phyloP scores from a whole-genome alignment of 2,113 vertebrate species.

The Paradoxurus hermaphroditus region DNA sequence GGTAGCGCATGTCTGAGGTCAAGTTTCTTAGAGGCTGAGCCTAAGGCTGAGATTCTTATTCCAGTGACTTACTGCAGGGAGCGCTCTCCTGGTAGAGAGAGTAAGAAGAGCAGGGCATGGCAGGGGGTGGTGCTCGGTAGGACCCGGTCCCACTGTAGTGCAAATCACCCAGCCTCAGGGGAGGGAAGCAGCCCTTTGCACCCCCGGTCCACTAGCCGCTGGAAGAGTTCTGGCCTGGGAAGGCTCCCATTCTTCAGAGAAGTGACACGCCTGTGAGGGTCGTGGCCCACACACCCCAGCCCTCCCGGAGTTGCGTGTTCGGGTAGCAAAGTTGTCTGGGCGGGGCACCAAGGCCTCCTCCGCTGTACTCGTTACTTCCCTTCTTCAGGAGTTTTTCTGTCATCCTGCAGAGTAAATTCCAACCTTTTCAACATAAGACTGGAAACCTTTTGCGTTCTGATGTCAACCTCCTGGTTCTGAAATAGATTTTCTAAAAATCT shows the following conservation, averaged over 20 bases:
- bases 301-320: accelerated
- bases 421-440: background rate
- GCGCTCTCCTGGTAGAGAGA: background rate
- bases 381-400: background rate
- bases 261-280: background rate
- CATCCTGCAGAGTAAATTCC: background rate
- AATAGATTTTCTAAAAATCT: background rate
- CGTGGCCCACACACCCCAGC: background rate
- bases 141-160: background rate
- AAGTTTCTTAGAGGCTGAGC: background rate
- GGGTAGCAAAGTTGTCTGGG: background rate
- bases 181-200: background rate
- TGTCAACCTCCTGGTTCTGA: background rate
- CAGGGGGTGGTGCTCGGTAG: accelerated
- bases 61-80: background rate
- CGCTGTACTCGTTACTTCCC: too few species aligned
- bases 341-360: accelerated
- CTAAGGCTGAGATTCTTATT: background rate
- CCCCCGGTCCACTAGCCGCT: background rate
- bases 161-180: background rate
- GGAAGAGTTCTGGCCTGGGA: background rate
- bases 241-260: background rate
- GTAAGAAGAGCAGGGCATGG: background rate
- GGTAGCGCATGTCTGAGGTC: background rate
- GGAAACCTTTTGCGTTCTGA: background rate